Percentiles rank a stretch among this genome's conserved stretches.
Evolutionary conservation across 2,888 invertebrate genomes (phyloP).

Genomic region (Euproctis similis): DNA sequence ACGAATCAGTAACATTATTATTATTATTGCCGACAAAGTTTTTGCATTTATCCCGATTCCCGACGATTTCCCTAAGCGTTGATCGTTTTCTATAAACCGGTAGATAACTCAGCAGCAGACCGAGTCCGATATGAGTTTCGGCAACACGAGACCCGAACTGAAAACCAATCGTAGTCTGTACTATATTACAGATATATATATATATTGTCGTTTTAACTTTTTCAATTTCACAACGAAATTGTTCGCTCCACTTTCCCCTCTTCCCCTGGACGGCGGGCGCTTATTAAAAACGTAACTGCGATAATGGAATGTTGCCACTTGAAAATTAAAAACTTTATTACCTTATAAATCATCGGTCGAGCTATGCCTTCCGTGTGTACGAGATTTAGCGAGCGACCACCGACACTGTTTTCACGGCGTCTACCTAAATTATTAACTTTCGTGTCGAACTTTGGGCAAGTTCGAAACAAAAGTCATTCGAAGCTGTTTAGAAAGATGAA

Average conservation of each 20-base stretch:
- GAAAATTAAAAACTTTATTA: constrained; percentile 56
- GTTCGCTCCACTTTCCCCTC: constrained; percentile 39
- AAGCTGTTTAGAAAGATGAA: constrained; percentile 29
- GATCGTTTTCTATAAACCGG: constrained; percentile 20
- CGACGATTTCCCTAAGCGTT: constrained; percentile 25
- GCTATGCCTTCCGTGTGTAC: constrained; percentile 32
- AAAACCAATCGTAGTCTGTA: constrained; percentile 37
- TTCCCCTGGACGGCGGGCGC: constrained; percentile 31
- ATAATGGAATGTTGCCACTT: constrained; percentile 45
- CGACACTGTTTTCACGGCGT: constrained; percentile 30
- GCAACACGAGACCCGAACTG: constrained; percentile 27
- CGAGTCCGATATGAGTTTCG: constrained; percentile 25
- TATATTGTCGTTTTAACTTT: constrained; percentile 48
- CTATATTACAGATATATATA: too few species aligned
- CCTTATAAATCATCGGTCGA: constrained; percentile 39
- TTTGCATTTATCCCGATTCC: constrained; percentile 20
- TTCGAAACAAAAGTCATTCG: constrained; percentile 41
- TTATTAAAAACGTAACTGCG: constrained; percentile 52
- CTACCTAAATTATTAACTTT: constrained; percentile 41
- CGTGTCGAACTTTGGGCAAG: constrained; percentile 23
- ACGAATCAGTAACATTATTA: constrained; percentile 10
- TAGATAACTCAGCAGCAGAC: constrained; percentile 20
- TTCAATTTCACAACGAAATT: constrained; percentile 51
- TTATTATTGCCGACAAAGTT: constrained; percentile 10
- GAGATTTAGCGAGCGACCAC: constrained; percentile 33